A percentile compares a stretch with the other conserved stretches of the same genome.
Evolutionary conservation across 2,888 invertebrate genomes (phyloP).

Genomic region (Alloplasta piceator): DNA sequence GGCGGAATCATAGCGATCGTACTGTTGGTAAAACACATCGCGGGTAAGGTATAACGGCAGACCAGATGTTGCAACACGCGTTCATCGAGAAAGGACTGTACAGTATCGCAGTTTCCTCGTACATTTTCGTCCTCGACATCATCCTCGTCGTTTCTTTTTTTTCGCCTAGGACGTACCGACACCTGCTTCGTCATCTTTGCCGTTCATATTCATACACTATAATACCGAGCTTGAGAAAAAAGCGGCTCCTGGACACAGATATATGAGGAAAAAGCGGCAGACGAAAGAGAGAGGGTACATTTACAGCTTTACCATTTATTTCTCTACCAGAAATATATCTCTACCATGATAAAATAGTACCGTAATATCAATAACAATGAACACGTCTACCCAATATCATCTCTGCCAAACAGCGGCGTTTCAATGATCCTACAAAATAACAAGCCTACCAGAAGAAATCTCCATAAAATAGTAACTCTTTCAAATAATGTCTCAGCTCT

Average conservation of each 20-base stretch:
- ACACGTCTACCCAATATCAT: no score
- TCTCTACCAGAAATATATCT: no score
- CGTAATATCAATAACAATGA: no score
- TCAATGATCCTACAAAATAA: no score
- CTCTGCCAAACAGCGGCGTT: no score
- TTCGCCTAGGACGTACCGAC: slow-evolving; percentile 78
- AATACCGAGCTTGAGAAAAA: slow-evolving; percentile 9
- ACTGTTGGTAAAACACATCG: slow-evolving; percentile 60
- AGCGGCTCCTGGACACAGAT: slow-evolving; percentile 10
- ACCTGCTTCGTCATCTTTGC: slow-evolving; percentile 79
- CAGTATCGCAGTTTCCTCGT: slow-evolving; percentile 45
- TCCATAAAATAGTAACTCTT: no score
- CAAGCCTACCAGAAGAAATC: no score
- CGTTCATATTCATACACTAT: slow-evolving; percentile 4
- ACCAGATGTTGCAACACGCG: slow-evolving; percentile 74
- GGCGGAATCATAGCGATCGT: slow-evolving; percentile 73
- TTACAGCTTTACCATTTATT: no score
- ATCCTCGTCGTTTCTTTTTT: slow-evolving; percentile 48
- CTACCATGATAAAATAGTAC: no score
- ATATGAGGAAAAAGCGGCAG: slow-evolving; percentile 26
- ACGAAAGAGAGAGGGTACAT: slow-evolving; percentile 17
- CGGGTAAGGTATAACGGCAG: slow-evolving; percentile 75
- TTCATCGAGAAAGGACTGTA: slow-evolving; percentile 55
- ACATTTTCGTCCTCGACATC: slow-evolving; percentile 53
- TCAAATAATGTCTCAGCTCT: no score